Percentiles rank a stretch among this genome's conserved stretches.
Conservation (phyloP, 2,797 vertebrate genomes). For the Otolemur crassicaudatus region DNA sequence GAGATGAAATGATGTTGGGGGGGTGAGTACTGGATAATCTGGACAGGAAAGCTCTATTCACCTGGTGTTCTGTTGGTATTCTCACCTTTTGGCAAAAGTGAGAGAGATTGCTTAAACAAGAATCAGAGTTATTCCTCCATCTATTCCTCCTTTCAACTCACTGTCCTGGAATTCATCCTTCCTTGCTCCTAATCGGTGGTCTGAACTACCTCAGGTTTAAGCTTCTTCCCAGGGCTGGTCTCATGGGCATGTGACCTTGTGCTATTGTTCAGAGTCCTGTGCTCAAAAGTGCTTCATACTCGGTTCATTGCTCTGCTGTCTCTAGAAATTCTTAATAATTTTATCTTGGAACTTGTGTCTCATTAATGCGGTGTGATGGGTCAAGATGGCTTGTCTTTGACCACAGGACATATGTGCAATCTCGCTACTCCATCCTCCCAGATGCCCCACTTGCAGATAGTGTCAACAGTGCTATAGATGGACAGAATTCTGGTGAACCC, state of each 20-base stretch:
- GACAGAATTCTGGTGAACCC: neutral
- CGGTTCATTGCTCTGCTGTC: neutral
- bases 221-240: neutral
- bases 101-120: neutral
- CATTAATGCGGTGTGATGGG: neutral
- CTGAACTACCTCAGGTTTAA: neutral
- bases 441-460: neutral
- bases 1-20: neutral
- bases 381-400: neutral
- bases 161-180: neutral
- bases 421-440: neutral
- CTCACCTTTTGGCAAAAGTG: neutral
- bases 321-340: neutral
- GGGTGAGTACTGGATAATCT: neutral
- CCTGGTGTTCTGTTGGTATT: neutral
- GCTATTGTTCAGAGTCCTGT: neutral
- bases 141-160: neutral
- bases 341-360: conserved; percentile 2
- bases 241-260: neutral
- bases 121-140: neutral
- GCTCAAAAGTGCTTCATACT: neutral
- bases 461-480: rapidly evolving
- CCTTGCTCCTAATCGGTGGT: neutral
- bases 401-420: neutral
- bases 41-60: neutral